phyloP scores from a whole-genome alignment of 2,888 invertebrate species.

The Clivina fossor region DNA sequence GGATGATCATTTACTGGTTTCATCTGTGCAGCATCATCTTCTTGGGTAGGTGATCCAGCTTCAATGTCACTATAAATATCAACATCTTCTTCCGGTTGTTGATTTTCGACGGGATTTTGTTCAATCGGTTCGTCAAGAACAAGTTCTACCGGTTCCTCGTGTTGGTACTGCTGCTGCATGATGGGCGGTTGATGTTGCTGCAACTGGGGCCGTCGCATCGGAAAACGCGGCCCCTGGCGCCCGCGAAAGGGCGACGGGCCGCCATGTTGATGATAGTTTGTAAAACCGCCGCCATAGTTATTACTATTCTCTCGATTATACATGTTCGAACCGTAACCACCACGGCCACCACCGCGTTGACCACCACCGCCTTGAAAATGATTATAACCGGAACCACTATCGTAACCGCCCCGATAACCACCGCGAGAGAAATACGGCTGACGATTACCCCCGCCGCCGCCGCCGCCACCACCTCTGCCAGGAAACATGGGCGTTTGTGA shows the following conservation, averaged over 20 bases:
- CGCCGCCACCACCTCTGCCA: slow-evolving; percentile 61
- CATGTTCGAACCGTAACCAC: slow-evolving; percentile 35
- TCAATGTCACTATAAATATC: slow-evolving; percentile 68
- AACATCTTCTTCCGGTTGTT: slow-evolving; percentile 49
- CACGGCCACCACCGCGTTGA: slow-evolving; percentile 32
- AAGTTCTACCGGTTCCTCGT: slow-evolving; percentile 19
- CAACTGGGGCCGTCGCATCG: slow-evolving; percentile 23
- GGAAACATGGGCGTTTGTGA: slow-evolving; percentile 66
- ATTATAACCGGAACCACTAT: slow-evolving; percentile 52
- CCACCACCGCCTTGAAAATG: slow-evolving; percentile 49
- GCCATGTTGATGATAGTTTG: slow-evolving; percentile 18
- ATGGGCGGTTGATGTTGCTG: slow-evolving; percentile 23
- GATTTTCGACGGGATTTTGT: slow-evolving; percentile 7
- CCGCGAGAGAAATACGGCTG: slow-evolving; percentile 43
- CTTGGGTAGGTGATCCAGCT: slow-evolving; percentile 49
- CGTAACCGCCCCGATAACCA: slow-evolving; percentile 41
- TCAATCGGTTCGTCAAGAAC: slow-evolving; percentile 25
- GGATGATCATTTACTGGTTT: slow-evolving; percentile 39
- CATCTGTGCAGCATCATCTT: slow-evolving; percentile 45
- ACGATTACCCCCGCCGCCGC: slow-evolving; percentile 56
- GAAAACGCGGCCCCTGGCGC: slow-evolving; percentile 33
- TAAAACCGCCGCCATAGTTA: slow-evolving; percentile 48
- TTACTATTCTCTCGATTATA: slow-evolving; percentile 46
- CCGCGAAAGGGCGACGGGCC: slow-evolving; percentile 33
- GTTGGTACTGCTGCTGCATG: neutral